Evolutionary conservation across 2,797 vertebrate genomes (phyloP).

Genomic region (Tarsius wallacei): DNA sequence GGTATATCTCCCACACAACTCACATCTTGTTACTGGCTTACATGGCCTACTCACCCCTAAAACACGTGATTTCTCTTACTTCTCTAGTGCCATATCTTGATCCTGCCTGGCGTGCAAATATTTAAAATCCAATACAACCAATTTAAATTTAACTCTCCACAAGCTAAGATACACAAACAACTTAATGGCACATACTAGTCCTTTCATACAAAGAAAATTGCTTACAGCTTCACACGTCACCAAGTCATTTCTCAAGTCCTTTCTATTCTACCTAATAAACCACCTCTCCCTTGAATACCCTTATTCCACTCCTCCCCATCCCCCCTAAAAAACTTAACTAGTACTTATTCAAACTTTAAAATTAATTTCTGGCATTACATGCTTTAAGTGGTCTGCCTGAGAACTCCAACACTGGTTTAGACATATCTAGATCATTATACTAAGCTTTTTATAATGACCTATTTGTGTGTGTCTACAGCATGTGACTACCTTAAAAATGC

Average conservation of each 20-base stretch:
- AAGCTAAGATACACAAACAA: background rate
- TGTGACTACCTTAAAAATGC: slow-evolving; percentile 14
- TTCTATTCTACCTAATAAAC: background rate
- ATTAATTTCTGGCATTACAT: slow-evolving; percentile 44
- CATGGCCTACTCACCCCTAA: background rate
- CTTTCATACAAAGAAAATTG: slow-evolving; percentile 23
- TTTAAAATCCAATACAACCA: slow-evolving; percentile 14
- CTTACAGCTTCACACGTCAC: background rate
- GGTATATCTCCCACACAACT: background rate
- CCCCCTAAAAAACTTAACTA: background rate
- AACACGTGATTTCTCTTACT: background rate
- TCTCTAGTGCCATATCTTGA: background rate
- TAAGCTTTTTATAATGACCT: slow-evolving; percentile 42
- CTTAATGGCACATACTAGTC: background rate
- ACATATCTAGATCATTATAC: background rate
- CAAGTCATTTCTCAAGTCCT: background rate
- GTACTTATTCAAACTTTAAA: slow-evolving; percentile 20
- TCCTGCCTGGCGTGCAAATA: slow-evolving; percentile 8
- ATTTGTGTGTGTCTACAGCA: slow-evolving; percentile 31
- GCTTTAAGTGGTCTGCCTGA: background rate
- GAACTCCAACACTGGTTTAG: background rate
- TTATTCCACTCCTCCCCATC: background rate
- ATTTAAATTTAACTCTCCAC: background rate
- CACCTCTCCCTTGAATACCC: background rate
- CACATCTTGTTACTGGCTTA: slow-evolving; percentile 1